Evolutionary conservation across 2,888 invertebrate species (phyloP), one percentile per base, ranked within the genome.

Genomic region (Cryptocephalus primarius): DNA sequence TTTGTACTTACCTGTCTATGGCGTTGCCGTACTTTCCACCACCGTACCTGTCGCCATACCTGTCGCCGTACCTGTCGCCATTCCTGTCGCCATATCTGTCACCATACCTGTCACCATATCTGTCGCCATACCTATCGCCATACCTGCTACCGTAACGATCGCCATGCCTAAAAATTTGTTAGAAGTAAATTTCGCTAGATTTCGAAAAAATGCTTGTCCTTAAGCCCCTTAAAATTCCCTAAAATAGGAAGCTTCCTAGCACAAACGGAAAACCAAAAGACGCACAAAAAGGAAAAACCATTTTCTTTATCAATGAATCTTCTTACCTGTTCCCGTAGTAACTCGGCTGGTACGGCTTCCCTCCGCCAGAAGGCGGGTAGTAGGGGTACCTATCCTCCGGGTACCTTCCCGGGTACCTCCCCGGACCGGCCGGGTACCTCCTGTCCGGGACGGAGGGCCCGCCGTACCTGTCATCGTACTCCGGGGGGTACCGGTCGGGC

Each of bases 41-140:
- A 31, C 55, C 55, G 34, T 66, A 67, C 39, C 53, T 61, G 12
- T 64, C 64, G 9, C 58, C 55, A 33, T 66, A 67, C 34, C 53
- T 57, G 42, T 63, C 62, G 6, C 67, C 64, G 46, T 55, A 67
- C 61, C 44, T 53, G 45, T 60, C 63, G 32, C 60, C 60, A 22
- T 55, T 46, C 39, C 52, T 47, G 60, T 40, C 40, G 4, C 46
- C 46, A 57, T 49, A 12, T 38, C 46, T 22, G 31, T 47, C 46
- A 4, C 41, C 46, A 10, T 40, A 46, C 14, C 33, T 65, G 62
- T 8, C 55, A 9, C 57, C 59, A 43, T 63, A 62, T 48, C 64
- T 61, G 12, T 64, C 64, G 9, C 58, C 55, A 33, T 66, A 67
- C 34, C 53, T 57, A 41, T 63, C 62, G 6, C 67, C 64, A 47